Percentiles rank a stretch among this genome's conserved stretches.
Conservation (phyloP, 1,140 invertebrate genomes). For the Camponotus floridanus region DNA sequence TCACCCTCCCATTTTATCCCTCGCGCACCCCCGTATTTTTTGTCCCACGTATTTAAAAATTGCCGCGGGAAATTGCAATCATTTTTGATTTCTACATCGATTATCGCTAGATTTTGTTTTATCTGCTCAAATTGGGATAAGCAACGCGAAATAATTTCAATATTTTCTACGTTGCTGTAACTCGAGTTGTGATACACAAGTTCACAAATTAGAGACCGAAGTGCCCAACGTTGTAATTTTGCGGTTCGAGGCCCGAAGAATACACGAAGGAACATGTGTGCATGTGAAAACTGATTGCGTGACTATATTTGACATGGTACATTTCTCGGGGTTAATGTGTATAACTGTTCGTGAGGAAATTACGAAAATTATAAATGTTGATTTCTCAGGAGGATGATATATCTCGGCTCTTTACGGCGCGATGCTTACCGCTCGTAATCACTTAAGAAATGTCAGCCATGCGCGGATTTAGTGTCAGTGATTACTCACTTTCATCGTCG, state of each 20-base stretch:
- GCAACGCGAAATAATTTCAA: background rate
- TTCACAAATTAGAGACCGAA: background rate
- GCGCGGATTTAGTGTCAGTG: slow-evolving; percentile 62
- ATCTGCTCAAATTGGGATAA: background rate
- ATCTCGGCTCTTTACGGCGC: slow-evolving; percentile 35
- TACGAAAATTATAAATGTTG: slow-evolving; percentile 60
- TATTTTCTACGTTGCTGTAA: slow-evolving; percentile 27
- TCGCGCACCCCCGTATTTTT: background rate
- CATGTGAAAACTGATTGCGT: slow-evolving; percentile 26
- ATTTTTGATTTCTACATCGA: background rate
- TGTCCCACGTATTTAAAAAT: slow-evolving; percentile 34
- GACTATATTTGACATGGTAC: slow-evolving; percentile 49
- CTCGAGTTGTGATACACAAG: background rate
- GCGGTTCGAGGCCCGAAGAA: slow-evolving; percentile 23
- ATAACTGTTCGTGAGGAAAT: slow-evolving; percentile 54
- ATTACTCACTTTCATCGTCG: slow-evolving; percentile 59
- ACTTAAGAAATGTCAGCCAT: slow-evolving; percentile 60
- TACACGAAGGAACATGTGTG: background rate
- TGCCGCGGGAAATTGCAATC: slow-evolving; percentile 11
- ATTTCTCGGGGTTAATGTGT: slow-evolving; percentile 52
- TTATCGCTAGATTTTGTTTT: background rate
- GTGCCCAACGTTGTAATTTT: slow-evolving; percentile 32
- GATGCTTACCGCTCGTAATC: slow-evolving; percentile 54
- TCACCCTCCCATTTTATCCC: slow-evolving; percentile 21
- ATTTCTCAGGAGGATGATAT: slow-evolving; percentile 48